A percentile compares a stretch with the other conserved stretches of the same genome.
phyloP scores from a whole-genome alignment of 30 jellyfish, hydroid and myxozoan species.

The Rhopilema esculentum region DNA sequence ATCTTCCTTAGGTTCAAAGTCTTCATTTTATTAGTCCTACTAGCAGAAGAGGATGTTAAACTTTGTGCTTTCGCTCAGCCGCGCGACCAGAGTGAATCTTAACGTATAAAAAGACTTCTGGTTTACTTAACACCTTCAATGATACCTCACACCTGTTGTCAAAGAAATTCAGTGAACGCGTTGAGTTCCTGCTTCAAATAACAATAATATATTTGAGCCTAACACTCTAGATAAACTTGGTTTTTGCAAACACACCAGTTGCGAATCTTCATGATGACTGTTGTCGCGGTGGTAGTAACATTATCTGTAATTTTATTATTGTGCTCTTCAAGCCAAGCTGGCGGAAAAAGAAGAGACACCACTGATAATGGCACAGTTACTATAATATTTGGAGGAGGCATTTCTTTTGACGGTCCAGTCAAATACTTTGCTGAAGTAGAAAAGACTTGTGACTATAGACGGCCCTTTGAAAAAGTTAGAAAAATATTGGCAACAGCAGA shows the following conservation, averaged over 20 bases:
- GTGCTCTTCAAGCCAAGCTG: neutral
- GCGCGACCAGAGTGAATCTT: no score
- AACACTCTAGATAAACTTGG: neutral
- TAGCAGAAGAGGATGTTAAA: no score
- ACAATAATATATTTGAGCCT: no score
- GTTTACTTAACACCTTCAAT: no score
- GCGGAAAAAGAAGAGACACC: neutral
- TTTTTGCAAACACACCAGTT: neutral
- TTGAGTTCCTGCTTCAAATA: neutral
- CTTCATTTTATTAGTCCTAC: no score
- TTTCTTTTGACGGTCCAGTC: slow-evolving; percentile 62
- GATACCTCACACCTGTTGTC: neutral
- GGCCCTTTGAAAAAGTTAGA: slow-evolving; percentile 41
- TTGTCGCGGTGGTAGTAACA: neutral
- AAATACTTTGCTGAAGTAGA: slow-evolving; percentile 43
- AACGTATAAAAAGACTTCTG: no score
- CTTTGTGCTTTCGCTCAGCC: no score
- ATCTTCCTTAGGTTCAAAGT: no score
- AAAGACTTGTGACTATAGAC: slow-evolving; percentile 45
- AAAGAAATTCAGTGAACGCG: neutral
- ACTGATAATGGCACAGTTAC: neutral
- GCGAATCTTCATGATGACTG: neutral
- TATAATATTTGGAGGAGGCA: slow-evolving; percentile 52
- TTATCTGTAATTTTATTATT: no score
- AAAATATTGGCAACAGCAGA: slow-evolving; percentile 43